phyloP scores from a whole-genome alignment of 2,797 vertebrate species.

The Melanotaenia trifasciata region DNA sequence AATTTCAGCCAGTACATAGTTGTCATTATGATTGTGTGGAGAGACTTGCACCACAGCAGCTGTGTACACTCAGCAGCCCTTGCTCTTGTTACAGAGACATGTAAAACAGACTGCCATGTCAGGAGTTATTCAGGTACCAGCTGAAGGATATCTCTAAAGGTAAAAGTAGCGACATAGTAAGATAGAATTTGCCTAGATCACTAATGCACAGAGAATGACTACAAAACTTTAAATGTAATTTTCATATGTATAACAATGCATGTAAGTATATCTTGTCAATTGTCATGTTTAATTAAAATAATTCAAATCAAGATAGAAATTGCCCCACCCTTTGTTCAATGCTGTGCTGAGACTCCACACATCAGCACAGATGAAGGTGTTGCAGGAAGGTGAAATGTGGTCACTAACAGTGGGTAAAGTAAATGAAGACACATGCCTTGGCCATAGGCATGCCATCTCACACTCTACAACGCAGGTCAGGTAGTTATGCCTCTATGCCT shows the following conservation, averaged over 20 bases:
- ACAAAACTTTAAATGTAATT: not conserved
- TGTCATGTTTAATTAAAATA: slow-evolving; percentile 7
- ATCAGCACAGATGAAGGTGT: slow-evolving; percentile 8
- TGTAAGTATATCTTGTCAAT: not conserved
- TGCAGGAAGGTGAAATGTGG: slow-evolving; percentile 27
- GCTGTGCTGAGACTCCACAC: slow-evolving; percentile 9
- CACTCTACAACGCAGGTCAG: slow-evolving; percentile 25
- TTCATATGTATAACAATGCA: not conserved
- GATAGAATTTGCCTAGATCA: not conserved
- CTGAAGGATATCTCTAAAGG: slow-evolving; percentile 19
- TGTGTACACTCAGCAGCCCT: slow-evolving; percentile 77
- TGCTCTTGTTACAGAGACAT: slow-evolving; percentile 56
- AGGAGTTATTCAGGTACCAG: slow-evolving; percentile 13
- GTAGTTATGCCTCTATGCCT: slow-evolving; percentile 32
- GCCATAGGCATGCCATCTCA: slow-evolving; percentile 28
- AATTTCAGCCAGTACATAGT: slow-evolving; percentile 57
- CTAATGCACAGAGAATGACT: not conserved
- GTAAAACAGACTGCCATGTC: slow-evolving; percentile 56
- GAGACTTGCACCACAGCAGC: slow-evolving; percentile 72
- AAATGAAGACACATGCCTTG: slow-evolving; percentile 42
- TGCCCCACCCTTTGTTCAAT: slow-evolving; percentile 2
- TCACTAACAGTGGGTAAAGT: slow-evolving; percentile 8
- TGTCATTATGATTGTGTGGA: slow-evolving; percentile 77
- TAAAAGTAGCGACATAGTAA: slow-evolving; percentile 7
- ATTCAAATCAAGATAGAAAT: slow-evolving; percentile 16